A percentile compares a stretch with the other conserved stretches of the same genome.
Conservation (phyloP, 2,797 vertebrate genomes). For the Sylvilagus floridanus region DNA sequence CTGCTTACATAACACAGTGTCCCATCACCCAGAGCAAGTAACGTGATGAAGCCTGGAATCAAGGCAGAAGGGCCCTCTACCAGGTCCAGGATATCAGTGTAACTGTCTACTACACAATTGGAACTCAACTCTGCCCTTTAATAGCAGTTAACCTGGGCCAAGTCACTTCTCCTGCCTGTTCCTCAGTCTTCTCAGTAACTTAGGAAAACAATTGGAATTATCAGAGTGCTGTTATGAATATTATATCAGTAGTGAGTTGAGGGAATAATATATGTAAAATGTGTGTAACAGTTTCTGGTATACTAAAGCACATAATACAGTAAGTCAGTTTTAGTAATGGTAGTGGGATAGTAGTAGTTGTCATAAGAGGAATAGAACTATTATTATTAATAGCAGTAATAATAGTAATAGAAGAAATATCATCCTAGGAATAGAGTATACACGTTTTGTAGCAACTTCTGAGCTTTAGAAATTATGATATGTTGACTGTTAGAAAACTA, state of each 20-base stretch:
- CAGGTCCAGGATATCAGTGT: not conserved
- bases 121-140: not conserved
- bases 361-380: not conserved
- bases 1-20: not conserved
- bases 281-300: not conserved
- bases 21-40: not conserved
- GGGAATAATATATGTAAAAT: not conserved
- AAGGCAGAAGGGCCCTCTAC: not conserved
- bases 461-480: conserved; percentile 19
- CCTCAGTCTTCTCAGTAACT: conserved; percentile 9
- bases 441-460: not conserved
- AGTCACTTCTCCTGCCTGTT: not conserved
- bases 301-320: not conserved
- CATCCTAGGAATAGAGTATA: not conserved
- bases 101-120: not conserved
- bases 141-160: not conserved
- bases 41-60: not conserved
- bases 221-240: not conserved
- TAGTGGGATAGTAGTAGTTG: not conserved
- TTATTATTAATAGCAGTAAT: not conserved
- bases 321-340: not conserved
- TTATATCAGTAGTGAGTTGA: not conserved
- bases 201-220: not conserved
- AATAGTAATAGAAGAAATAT: not conserved
- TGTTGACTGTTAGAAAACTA: conserved; percentile 56